A percentile compares a stretch with the other conserved stretches of the same genome.
phyloP scores from a whole-genome alignment of 2,888 invertebrate genomes.

The Rhagonycha fulva region DNA sequence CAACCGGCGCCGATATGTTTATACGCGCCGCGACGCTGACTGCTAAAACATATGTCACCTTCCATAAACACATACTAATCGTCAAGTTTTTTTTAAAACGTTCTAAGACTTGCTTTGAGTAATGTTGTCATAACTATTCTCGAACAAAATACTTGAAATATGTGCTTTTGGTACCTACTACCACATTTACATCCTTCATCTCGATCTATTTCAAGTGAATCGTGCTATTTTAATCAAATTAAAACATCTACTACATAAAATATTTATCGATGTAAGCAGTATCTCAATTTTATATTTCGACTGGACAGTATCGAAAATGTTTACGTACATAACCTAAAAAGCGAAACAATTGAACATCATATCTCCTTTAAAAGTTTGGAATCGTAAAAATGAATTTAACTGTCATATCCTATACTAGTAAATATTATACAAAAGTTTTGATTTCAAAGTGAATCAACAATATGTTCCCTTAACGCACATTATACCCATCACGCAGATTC shows the following conservation, averaged over 20 bases:
- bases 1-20: slow-evolving; percentile 61
- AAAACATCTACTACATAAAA: neutral
- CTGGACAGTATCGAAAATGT: neutral
- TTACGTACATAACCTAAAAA: neutral
- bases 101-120: slow-evolving; percentile 9
- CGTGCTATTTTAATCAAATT: neutral
- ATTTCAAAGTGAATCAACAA: slow-evolving; percentile 20
- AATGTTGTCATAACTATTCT: slow-evolving; percentile 22
- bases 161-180: neutral
- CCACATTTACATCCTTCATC: neutral
- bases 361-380: neutral
- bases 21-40: slow-evolving; percentile 46
- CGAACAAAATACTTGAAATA: slow-evolving; percentile 17
- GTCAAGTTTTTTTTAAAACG: slow-evolving; percentile 34
- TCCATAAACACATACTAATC: slow-evolving; percentile 52
- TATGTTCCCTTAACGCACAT: slow-evolving; percentile 25
- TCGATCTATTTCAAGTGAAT: neutral
- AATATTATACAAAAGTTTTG: neutral
- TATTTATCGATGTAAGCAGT: neutral
- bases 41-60: slow-evolving; percentile 50
- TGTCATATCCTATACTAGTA: neutral
- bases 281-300: neutral
- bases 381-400: neutral
- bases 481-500: slow-evolving; percentile 25
- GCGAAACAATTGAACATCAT: neutral